Evolutionary conservation across 1,140 invertebrate species (phyloP), one percentile per base, ranked within the genome.

Genomic region (Callitettix versicolor): DNA sequence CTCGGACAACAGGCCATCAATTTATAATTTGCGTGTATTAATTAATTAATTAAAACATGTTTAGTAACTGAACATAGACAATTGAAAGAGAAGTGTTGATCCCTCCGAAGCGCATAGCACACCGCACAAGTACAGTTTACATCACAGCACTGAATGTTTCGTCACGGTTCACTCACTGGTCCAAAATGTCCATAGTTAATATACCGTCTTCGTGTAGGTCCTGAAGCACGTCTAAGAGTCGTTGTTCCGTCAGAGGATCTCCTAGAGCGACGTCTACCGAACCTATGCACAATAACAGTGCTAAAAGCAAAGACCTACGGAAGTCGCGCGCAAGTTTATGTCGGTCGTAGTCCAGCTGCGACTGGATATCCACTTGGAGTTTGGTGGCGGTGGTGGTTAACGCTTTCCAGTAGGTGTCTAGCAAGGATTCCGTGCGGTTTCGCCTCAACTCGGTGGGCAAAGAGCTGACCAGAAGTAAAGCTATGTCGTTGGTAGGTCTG

Each of bases 401-500:
- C 11, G 74, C 69, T 24, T 77, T 69, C 74, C 83, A 86, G 63
- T 88, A 89, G 17, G 73, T 71, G 56, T 85, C 79, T 42, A 88
- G 73, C 14, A 89, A 67, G 0, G 69, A 62, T 9, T 77, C 71
- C 0, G 78, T 80, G 58, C 81, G 73, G 14, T 74, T 63, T 22
- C 83, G 74, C 21, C 86, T 71, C 44, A 85, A 64, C 62, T 85
- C 79, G 0, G 84, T 81, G 0, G 83, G 77, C 22, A 88, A 69
- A 1, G 85, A 88, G 54, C 84, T 87, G n/a, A 88, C 75, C 2
- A 89, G 66, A n/a, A 89, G 69, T 20, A 88, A 66, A 1, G 86
- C 85, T 0, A 88, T 71, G 65, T 89, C 86, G 62, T 88, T 87
- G n/a, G 81, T 84, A 1, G 81, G 80, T 56, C 80, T 71, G 51